Evolutionary conservation across 2,888 invertebrate species (phyloP), one percentile per base, ranked within the genome.

Genomic region (Ceraclea dissimilis): DNA sequence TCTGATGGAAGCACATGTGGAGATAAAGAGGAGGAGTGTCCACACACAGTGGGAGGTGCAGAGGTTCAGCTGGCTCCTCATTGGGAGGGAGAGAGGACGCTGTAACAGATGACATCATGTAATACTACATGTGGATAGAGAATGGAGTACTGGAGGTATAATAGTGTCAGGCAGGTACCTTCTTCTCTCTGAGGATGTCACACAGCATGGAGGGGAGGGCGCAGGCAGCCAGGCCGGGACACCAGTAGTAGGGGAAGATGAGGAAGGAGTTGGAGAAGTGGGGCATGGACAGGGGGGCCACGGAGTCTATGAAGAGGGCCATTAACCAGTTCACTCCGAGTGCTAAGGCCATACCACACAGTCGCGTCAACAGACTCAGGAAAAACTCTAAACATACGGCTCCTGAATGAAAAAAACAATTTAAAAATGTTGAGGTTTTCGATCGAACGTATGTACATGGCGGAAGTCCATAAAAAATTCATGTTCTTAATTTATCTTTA

Each of bases 241-340:
- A 59, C 59, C 59, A 61, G 26, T 58, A 61, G 5, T 59, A 46
- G 2, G 61, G 61, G 46, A 61, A 61, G 21, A 61, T 56, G n/a
- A 61, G 43, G 53, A 55, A 60, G n/a, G 54, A 46, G 31, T 61
- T 60, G 17, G 56, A 50, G 49, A 46, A 61, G 57, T 57, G 60
- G 1, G 61, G 61, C 61, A 61, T 61, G 19, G 51, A 47, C 31
- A 60, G 34, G 1, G 49, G 26, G 1, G 59, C 55, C n/a, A 54
- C 51, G 8, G 51, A 47, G 20, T 61, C 58, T 5, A 61, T 26
- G 18, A 60, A 51, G 19, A 47, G 46, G 4, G 50, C 57, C 26
- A 61, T 52, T 2, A 48, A 31, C 5, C 19, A 47, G n/a, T 33
- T 48, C 2, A 54, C 51, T 2, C 52, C 19, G 8, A 60, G 10